phyloP scores from a whole-genome alignment of 1,140 invertebrate genomes.

The Oryctes rhinoceros region DNA sequence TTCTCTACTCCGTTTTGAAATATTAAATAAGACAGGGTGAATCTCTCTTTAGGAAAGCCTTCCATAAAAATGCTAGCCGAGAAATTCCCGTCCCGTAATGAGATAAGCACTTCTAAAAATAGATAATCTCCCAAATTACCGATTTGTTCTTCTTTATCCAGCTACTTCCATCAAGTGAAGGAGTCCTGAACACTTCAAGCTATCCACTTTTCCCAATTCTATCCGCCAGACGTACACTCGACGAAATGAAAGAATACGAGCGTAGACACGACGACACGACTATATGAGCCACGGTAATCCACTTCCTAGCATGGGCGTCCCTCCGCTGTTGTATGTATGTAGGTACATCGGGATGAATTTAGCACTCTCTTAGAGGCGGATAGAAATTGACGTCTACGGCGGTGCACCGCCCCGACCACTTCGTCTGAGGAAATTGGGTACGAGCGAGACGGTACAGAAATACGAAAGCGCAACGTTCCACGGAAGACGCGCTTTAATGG shows the following conservation, averaged over 20 bases:
- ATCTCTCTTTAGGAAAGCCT: too few relatives aligned
- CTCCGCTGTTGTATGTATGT: neutral
- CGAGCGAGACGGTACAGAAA: neutral
- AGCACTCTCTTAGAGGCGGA: neutral
- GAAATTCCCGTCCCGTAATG: too few relatives aligned
- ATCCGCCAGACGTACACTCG: too few relatives aligned
- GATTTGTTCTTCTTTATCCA: too few relatives aligned
- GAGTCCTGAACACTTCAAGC: neutral
- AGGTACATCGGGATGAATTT: neutral
- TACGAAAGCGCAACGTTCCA: neutral
- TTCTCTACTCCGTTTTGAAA: too few relatives aligned
- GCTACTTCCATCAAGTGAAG: neutral
- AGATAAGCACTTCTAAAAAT: too few relatives aligned
- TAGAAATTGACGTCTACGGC: neutral
- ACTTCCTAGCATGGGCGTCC: neutral
- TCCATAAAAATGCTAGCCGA: too few relatives aligned
- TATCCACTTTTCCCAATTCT: neutral
- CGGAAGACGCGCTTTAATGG: conserved; percentile 16
- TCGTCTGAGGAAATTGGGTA: neutral
- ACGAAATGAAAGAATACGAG: neutral
- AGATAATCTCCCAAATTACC: too few relatives aligned
- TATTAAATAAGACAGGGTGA: too few relatives aligned
- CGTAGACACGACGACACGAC: neutral
- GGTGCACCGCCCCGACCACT: neutral
- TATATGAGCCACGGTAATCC: neutral